phyloP scores from a whole-genome alignment of 2,113 vertebrate species.

The Gnathonemus echidnorhynchus region DNA sequence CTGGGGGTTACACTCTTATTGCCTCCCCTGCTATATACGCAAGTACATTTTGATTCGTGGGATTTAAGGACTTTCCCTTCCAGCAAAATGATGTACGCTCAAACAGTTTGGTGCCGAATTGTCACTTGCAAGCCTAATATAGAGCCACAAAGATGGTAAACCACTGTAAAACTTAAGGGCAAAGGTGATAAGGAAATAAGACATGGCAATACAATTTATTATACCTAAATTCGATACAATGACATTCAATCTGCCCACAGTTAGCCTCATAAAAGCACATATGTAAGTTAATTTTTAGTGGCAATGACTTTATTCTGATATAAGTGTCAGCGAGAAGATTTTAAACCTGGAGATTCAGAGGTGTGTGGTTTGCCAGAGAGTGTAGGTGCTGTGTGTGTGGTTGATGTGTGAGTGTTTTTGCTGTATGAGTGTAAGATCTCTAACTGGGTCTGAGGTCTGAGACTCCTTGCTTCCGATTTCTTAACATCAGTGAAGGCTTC shows the following conservation, averaged over 20 bases:
- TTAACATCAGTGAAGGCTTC: neutral
- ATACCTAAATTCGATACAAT: neutral
- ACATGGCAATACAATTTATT: conserved; percentile 20
- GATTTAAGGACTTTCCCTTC: neutral
- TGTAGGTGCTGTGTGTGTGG: neutral
- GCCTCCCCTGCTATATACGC: neutral
- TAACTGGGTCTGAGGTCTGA: neutral
- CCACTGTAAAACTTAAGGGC: conserved; percentile 10
- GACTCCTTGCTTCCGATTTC: neutral
- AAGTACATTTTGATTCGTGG: neutral
- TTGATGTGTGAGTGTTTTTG: neutral
- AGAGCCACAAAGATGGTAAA: neutral
- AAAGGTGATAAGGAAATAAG: neutral
- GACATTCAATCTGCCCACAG: neutral
- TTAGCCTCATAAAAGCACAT: conserved; percentile 18
- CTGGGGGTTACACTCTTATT: neutral
- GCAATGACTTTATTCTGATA: neutral
- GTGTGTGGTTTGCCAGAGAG: neutral
- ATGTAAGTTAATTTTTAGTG: conserved; percentile 11
- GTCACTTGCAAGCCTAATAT: neutral
- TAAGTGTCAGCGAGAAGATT: neutral
- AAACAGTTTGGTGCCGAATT: neutral
- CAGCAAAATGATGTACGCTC: neutral
- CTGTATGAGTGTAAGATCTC: neutral
- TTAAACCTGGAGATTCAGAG: neutral